Conservation (phyloP, 2,888 invertebrate species). For the Calliopum simillimum region DNA sequence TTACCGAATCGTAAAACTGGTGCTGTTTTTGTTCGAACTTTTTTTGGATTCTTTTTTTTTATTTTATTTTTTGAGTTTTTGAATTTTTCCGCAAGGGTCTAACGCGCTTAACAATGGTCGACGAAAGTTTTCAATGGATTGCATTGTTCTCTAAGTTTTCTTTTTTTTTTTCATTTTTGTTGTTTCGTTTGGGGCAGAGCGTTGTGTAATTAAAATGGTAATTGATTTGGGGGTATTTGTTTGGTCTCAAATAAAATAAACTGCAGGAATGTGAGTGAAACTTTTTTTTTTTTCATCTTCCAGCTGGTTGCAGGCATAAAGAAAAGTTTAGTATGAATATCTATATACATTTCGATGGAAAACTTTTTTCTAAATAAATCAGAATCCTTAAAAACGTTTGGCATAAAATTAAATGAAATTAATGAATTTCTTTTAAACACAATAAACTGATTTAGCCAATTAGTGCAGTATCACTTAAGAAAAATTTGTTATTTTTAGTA, state of each 20-base stretch:
- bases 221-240: constrained; percentile 32
- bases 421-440: neutral
- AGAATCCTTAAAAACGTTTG: too few relatives aligned
- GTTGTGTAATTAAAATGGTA: constrained; percentile 35
- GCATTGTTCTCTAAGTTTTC: neutral
- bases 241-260: too few relatives aligned
- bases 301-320: too few relatives aligned
- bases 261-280: too few relatives aligned
- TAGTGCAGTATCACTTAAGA: too few relatives aligned
- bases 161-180: constrained; percentile 12
- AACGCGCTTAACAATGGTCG: neutral
- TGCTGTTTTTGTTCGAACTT: neutral
- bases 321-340: too few relatives aligned
- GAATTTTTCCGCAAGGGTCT: neutral
- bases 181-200: neutral
- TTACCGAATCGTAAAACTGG: constrained; percentile 27
- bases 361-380: too few relatives aligned
- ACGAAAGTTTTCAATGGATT: constrained; percentile 8
- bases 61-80: neutral
- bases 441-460: neutral
- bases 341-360: too few relatives aligned
- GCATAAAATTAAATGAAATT: too few relatives aligned
- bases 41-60: neutral
- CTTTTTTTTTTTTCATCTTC: too few relatives aligned
- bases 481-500: too few relatives aligned